These are phyloP conservation scores for Notospermus geniculatus DNA, from an alignment of 1,140 invertebrate species.

Conservation along the genomic window DNA sequence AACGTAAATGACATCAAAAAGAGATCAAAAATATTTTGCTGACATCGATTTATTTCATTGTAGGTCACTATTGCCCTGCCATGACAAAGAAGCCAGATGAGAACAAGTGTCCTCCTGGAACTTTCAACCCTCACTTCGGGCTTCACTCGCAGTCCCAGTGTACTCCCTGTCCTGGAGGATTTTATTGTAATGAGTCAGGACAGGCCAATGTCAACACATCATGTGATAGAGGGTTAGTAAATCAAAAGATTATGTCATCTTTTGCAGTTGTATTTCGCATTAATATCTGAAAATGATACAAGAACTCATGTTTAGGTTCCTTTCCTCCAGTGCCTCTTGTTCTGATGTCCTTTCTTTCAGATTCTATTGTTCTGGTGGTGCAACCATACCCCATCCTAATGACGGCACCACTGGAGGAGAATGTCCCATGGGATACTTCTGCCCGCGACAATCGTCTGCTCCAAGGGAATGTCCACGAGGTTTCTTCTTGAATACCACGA, in stretches of 20 bases:
- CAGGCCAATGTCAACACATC: constrained; percentile 39
- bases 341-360: no score
- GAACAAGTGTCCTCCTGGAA: constrained; percentile 40
- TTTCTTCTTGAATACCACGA: constrained; percentile 36
- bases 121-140: constrained; percentile 41
- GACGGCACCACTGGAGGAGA: constrained; percentile 39
- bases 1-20: no score
- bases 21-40: no score
- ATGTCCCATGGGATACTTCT: constrained; percentile 46
- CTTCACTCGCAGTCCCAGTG: constrained; percentile 36
- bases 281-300: no score
- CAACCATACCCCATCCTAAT: constrained; percentile 38
- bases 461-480: constrained; percentile 46
- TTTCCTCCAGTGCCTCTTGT: no score
- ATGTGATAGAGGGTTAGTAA: constrained; percentile 41
- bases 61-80: constrained; percentile 42
- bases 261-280: no score
- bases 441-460: constrained; percentile 35
- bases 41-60: no score
- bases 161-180: constrained; percentile 47
- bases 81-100: constrained; percentile 39
- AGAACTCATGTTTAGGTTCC: no score
- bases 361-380: constrained; percentile 44
- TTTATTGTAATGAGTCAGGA: constrained; percentile 44
- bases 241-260: no score